Conservation (phyloP, 2,888 invertebrate species). For the Drosophila histrio region DNA sequence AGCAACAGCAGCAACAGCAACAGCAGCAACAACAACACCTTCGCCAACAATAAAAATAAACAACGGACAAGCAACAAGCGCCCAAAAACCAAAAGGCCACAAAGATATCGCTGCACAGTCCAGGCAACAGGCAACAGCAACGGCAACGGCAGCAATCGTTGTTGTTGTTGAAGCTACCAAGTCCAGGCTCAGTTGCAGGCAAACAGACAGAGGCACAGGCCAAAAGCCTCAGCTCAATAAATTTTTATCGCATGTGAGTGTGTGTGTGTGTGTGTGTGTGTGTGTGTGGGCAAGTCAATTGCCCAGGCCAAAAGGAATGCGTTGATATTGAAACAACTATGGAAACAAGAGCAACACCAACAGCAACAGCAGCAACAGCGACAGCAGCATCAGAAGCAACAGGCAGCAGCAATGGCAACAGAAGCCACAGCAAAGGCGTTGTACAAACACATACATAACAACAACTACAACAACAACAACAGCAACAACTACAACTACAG, state of each 20-base stretch:
- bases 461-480: slow-evolving; percentile 33
- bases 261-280: slow-evolving; percentile 36
- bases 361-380: slow-evolving; percentile 33
- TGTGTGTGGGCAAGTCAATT: slow-evolving; percentile 56
- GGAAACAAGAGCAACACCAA: slow-evolving; percentile 52
- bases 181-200: slow-evolving; percentile 23
- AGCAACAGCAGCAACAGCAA: slow-evolving; percentile 39
- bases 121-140: slow-evolving; percentile 19
- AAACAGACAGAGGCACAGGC: slow-evolving; percentile 46
- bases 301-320: slow-evolving; percentile 68
- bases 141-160: not conserved
- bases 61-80: slow-evolving; percentile 53
- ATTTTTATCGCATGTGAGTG: slow-evolving; percentile 61
- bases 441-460: slow-evolving; percentile 20
- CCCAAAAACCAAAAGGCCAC: slow-evolving; percentile 44
- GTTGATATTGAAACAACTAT: slow-evolving; percentile 71
- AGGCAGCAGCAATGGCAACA: slow-evolving; percentile 63
- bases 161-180: slow-evolving; percentile 9
- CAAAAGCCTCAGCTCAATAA: slow-evolving; percentile 72
- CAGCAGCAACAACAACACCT: slow-evolving; percentile 52
- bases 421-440: slow-evolving; percentile 24
- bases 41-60: slow-evolving; percentile 72
- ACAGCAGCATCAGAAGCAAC: slow-evolving; percentile 52
- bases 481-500: slow-evolving; percentile 21
- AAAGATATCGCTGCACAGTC: slow-evolving; percentile 34